Percentiles rank a stretch among this genome's conserved stretches.
Conservation (phyloP, 2,888 invertebrate genomes). For the Harmothoe impar region DNA sequence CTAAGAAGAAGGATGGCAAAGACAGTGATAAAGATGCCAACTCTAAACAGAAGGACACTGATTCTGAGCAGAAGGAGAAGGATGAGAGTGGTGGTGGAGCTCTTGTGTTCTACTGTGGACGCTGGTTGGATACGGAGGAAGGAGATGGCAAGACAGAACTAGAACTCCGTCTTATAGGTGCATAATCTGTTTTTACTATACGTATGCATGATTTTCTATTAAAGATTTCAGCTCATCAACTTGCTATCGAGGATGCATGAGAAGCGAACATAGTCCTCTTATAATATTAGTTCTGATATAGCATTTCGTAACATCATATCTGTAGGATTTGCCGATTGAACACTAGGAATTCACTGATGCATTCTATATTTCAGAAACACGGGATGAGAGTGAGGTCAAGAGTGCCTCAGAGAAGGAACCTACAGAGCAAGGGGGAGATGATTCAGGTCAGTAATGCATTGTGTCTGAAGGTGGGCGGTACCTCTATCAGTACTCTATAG, state of each 20-base stretch:
- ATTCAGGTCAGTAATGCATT: not conserved
- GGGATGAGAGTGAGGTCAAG: constrained; percentile 4
- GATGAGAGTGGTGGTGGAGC: not conserved
- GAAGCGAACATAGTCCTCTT: too few relatives aligned
- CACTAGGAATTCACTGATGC: too few relatives aligned
- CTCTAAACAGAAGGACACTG: not conserved
- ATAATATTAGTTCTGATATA: too few relatives aligned
- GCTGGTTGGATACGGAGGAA: constrained; percentile 80
- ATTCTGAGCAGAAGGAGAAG: not conserved
- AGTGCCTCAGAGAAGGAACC: not conserved
- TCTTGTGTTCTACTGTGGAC: constrained; percentile 77
- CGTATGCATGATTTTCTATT: too few relatives aligned
- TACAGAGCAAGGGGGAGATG: not conserved
- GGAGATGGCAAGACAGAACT: constrained; percentile 79
- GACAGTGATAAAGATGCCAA: not conserved
- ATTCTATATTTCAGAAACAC: not conserved
- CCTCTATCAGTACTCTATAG: too few relatives aligned
- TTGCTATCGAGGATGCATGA: too few relatives aligned
- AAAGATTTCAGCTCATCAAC: too few relatives aligned
- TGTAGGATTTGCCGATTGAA: too few relatives aligned
- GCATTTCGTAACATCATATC: too few relatives aligned
- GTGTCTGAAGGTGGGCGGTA: too few relatives aligned
- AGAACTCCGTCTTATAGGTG: constrained; percentile 76
- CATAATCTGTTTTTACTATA: not conserved
- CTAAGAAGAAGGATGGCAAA: not conserved